phyloP scores from a whole-genome alignment of 2,797 vertebrate genomes.

The Petrocephalus sullivani region DNA sequence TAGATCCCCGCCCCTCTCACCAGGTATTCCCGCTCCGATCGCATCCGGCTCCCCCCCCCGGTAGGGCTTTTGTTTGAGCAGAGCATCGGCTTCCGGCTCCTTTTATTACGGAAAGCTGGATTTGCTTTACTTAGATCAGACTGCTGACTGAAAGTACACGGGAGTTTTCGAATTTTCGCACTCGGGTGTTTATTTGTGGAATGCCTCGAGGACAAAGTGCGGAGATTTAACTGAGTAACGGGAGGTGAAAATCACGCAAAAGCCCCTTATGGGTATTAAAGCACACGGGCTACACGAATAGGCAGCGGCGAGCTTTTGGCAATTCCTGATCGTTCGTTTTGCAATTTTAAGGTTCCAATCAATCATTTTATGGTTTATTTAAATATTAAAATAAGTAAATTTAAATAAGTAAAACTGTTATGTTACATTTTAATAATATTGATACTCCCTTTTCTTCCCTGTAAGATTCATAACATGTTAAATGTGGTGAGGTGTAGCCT shows the following conservation, averaged over 20 bases:
- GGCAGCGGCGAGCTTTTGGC: not conserved
- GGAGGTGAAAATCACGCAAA: not conserved
- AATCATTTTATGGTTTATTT: not conserved
- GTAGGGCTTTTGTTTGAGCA: conserved; percentile 55
- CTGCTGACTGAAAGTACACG: conserved; percentile 38
- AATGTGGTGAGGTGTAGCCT: not conserved
- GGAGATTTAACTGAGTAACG: conserved; percentile 6
- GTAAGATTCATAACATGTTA: no score
- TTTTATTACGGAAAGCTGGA: conserved; percentile 37
- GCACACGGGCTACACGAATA: not conserved
- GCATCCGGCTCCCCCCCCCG: conserved; percentile 52
- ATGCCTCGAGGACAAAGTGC: conserved; percentile 21
- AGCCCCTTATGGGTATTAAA: not conserved
- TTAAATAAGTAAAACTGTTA: not conserved
- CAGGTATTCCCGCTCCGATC: conserved; percentile 54
- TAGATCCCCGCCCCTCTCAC: conserved; percentile 42
- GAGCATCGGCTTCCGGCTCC: conserved; percentile 52
- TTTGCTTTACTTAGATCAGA: conserved; percentile 17
- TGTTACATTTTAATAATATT: not conserved
- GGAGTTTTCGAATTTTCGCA: conserved; percentile 28
- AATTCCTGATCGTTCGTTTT: not conserved
- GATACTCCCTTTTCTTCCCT: not conserved
- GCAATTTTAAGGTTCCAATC: not conserved
- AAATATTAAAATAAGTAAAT: not conserved
- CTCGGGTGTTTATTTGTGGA: conserved; percentile 20